Evolutionary conservation across 2,797 vertebrate genomes (phyloP).

Genomic region (Synaphobranchus kaupii): DNA sequence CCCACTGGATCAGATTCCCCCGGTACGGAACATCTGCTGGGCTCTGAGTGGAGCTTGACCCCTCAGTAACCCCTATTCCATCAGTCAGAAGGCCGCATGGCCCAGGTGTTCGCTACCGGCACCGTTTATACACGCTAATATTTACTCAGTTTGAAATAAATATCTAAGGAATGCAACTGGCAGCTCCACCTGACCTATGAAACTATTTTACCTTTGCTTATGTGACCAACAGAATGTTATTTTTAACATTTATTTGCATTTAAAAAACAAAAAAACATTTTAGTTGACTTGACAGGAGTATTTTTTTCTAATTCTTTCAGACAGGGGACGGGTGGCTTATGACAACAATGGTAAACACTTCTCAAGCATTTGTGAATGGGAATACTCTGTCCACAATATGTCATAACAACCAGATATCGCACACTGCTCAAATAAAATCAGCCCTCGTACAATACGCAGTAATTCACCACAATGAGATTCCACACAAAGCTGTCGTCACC

Average conservation of each 20-base stretch:
- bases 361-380: not conserved
- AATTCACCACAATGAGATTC: not conserved
- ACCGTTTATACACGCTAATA: not conserved
- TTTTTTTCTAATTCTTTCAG: not conserved
- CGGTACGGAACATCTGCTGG: not conserved
- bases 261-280: too few species aligned
- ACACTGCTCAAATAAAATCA: not conserved
- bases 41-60: conserved; percentile 27
- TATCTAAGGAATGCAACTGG: not conserved
- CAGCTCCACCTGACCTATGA: not conserved
- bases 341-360: not conserved
- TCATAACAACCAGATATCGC: not conserved
- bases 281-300: too few species aligned
- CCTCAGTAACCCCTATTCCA: conserved; percentile 38
- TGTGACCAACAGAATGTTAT: not conserved
- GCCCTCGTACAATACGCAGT: not conserved
- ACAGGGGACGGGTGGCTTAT: not conserved
- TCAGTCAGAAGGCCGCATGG: not conserved
- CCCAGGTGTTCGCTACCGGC: not conserved
- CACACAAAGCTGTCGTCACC: not conserved
- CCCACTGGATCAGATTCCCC: not conserved
- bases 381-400: not conserved
- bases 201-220: not conserved
- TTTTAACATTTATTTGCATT: too few species aligned
- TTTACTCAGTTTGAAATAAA: not conserved